Evolutionary conservation across 2,888 invertebrate genomes (phyloP).

Genomic region (Meghimatium bilineatum): DNA sequence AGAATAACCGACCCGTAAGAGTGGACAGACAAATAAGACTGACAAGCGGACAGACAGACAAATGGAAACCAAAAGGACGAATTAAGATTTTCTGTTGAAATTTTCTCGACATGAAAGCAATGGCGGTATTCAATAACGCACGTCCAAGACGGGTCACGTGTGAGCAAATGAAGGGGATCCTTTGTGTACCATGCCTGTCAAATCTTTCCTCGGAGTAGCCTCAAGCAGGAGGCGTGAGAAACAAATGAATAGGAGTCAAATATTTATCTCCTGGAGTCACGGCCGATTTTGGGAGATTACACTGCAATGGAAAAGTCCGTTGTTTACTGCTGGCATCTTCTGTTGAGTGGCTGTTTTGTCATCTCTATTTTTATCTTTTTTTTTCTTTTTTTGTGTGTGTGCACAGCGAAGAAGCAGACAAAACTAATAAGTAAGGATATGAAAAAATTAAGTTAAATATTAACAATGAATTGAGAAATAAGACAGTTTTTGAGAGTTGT

Average conservation of each 20-base stretch:
- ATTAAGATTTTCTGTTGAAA: not conserved
- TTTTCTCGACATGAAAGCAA: not conserved
- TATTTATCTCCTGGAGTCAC: constrained; percentile 13
- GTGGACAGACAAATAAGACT: not conserved
- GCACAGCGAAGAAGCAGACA: no score
- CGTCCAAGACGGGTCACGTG: not conserved
- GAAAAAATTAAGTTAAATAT: no score
- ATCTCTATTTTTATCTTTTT: no score
- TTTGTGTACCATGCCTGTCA: constrained; percentile 1
- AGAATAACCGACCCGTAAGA: no score
- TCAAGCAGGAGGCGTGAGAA: not conserved
- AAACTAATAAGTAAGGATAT: no score
- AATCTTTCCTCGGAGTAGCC: not conserved
- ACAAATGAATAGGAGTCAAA: constrained; percentile 12
- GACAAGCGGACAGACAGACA: not conserved
- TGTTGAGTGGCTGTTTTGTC: not conserved
- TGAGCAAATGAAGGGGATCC: not conserved
- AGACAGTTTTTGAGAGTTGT: no score
- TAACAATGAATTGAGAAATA: no score
- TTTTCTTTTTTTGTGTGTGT: constrained; percentile 8
- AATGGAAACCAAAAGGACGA: not conserved
- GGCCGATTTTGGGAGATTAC: constrained; percentile 14
- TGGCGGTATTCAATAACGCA: not conserved
- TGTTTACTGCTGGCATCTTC: not conserved
- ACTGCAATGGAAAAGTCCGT: not conserved